phyloP scores from a whole-genome alignment of 2,888 invertebrate species.

The Clivina fossor region DNA sequence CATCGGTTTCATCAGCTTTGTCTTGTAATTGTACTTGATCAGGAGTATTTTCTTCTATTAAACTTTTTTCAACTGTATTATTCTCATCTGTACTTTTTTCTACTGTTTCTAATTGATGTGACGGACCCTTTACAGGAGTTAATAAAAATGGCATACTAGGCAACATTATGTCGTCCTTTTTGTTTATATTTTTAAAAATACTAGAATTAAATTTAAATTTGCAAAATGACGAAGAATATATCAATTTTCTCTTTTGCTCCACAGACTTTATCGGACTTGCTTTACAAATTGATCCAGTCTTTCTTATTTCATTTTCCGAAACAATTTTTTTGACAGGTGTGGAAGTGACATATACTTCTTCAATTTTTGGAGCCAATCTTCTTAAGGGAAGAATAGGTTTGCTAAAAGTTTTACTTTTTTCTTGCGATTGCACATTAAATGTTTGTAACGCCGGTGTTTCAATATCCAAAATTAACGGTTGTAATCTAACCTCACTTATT shows the following conservation, averaged over 20 bases:
- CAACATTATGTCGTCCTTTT: slow-evolving; percentile 44
- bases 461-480: too few relatives aligned
- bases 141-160: slow-evolving; percentile 50
- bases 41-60: too few relatives aligned
- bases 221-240: neutral
- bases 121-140: slow-evolving; percentile 45
- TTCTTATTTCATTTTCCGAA: neutral
- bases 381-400: too few relatives aligned
- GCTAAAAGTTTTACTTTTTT: too few relatives aligned
- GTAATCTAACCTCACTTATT: slow-evolving; percentile 17
- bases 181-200: slow-evolving; percentile 39
- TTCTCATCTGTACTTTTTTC: slow-evolving; percentile 11
- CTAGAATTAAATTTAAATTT: slow-evolving; percentile 44
- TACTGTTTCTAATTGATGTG: neutral
- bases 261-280: too few relatives aligned
- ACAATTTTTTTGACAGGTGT: neutral
- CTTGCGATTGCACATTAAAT: too few relatives aligned
- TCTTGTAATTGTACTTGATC: too few relatives aligned
- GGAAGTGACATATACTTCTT: slow-evolving; percentile 13
- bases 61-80: too few relatives aligned
- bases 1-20: too few relatives aligned
- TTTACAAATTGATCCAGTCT: too few relatives aligned
- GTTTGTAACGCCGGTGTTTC: too few relatives aligned
- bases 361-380: slow-evolving; percentile 15
- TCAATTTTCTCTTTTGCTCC: too few relatives aligned